phyloP scores from a whole-genome alignment of 2,888 invertebrate species.

The Cantharis flavilabris region DNA sequence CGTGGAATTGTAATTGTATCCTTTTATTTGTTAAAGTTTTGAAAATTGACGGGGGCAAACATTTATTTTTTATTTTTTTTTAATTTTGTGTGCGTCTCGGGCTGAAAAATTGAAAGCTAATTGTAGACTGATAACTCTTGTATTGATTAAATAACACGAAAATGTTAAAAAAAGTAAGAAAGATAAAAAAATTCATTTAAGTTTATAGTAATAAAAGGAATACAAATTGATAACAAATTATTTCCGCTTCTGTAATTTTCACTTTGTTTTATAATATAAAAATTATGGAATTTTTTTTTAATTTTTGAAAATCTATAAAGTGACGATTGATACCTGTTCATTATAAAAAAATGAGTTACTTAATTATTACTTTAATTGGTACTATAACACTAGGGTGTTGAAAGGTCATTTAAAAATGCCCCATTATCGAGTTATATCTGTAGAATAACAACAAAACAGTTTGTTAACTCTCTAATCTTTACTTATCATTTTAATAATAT shows the following conservation, averaged over 20 bases:
- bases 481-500: not conserved
- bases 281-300: not conserved
- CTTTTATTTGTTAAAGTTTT: not conserved
- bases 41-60: not conserved
- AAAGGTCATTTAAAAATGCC: not conserved
- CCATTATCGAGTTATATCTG: not conserved
- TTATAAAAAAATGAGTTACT: not conserved
- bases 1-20: not conserved
- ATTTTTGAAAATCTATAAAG: not conserved
- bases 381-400: not conserved
- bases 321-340: not conserved
- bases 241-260: not conserved
- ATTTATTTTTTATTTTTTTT: no score
- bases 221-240: not conserved
- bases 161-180: not conserved
- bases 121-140: not conserved
- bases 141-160: not conserved
- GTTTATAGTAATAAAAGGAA: not conserved
- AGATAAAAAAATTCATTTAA: not conserved
- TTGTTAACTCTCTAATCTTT: not conserved
- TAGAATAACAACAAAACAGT: not conserved
- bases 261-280: not conserved
- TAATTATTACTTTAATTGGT: not conserved
- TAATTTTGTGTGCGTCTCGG: not conserved
- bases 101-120: no score